A percentile compares a stretch with the other conserved stretches of the same genome.
These are phyloP conservation scores for Smithornis capensis DNA, from an alignment of 2,113 vertebrate genomes.

Conservation along the genomic window DNA sequence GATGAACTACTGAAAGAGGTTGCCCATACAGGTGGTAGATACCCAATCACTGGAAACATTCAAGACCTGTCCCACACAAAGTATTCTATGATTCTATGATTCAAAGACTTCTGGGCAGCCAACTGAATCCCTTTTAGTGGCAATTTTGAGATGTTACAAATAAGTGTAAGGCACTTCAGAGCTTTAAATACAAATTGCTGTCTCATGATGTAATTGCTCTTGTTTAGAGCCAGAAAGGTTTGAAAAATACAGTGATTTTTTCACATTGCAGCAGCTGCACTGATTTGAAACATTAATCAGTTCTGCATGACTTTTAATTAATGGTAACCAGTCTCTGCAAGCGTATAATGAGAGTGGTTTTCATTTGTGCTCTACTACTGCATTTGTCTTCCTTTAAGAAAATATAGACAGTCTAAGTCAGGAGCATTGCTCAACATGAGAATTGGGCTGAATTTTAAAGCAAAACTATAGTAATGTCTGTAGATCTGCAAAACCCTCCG, in stretches of 20 bases:
- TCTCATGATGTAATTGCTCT: neutral
- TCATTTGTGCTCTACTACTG: neutral
- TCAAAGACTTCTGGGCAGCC: neutral
- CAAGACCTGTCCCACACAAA: neutral
- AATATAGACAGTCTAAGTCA: neutral
- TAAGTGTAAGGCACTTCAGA: neutral
- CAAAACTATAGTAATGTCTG: neutral
- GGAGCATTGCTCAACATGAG: neutral
- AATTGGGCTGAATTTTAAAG: neutral
- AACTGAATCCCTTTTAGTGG: neutral
- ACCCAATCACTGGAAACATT: neutral
- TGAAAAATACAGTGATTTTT: neutral
- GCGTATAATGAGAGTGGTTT: neutral
- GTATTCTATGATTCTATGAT: neutral
- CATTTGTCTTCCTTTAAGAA: neutral
- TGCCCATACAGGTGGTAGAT: neutral
- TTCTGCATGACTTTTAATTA: slow-evolving; percentile 12
- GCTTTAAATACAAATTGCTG: neutral
- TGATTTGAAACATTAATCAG: neutral
- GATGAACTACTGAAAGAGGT: neutral
- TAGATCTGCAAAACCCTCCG: neutral
- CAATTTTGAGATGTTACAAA: neutral
- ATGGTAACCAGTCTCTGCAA: neutral
- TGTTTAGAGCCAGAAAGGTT: neutral
- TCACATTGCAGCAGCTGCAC: neutral